phyloP scores from a whole-genome alignment of 2,888 invertebrate species.

The Caenorhabditis plicata region DNA sequence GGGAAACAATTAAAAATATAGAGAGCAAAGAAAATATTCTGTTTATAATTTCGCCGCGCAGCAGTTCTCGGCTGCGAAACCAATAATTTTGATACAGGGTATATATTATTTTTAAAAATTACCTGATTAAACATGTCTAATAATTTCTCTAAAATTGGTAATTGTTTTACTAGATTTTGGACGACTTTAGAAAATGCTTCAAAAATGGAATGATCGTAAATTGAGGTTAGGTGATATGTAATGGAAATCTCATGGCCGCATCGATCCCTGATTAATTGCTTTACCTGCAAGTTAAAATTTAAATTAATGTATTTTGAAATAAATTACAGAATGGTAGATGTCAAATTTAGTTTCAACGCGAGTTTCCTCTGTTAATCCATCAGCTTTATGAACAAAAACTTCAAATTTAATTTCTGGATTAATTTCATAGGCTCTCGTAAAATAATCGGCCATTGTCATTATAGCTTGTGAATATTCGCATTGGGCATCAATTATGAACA shows the following conservation, averaged over 20 bases:
- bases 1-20: too few relatives aligned
- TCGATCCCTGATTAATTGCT: slow-evolving; percentile 72
- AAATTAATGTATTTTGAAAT: not conserved
- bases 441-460: slow-evolving; percentile 86
- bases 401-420: slow-evolving; percentile 93
- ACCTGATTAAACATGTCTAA: slow-evolving; percentile 96
- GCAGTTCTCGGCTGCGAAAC: too few relatives aligned
- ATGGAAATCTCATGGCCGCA: slow-evolving; percentile 68
- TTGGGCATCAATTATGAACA: slow-evolving; percentile 96
- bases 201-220: slow-evolving; percentile 99
- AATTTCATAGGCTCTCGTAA: slow-evolving; percentile 87
- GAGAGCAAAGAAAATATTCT: too few relatives aligned
- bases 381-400: slow-evolving; percentile 94
- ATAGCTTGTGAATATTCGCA: slow-evolving; percentile 97
- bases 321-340: slow-evolving; percentile 86
- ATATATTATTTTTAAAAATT: too few relatives aligned
- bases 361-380: slow-evolving; percentile 95
- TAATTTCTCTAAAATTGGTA: slow-evolving; percentile 93
- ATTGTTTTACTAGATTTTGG: slow-evolving; percentile 94
- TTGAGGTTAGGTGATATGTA: slow-evolving; percentile 83
- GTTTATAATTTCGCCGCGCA: too few relatives aligned
- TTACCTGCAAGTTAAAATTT: slow-evolving; percentile 25
- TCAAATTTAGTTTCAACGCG: slow-evolving; percentile 99
- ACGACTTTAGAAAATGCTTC: slow-evolving; percentile 78
- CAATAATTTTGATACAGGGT: too few relatives aligned